Base-by-base conservation (phyloP, 2,888 invertebrate genomes). In the Sinopyrophorus schimmeli region DNA sequence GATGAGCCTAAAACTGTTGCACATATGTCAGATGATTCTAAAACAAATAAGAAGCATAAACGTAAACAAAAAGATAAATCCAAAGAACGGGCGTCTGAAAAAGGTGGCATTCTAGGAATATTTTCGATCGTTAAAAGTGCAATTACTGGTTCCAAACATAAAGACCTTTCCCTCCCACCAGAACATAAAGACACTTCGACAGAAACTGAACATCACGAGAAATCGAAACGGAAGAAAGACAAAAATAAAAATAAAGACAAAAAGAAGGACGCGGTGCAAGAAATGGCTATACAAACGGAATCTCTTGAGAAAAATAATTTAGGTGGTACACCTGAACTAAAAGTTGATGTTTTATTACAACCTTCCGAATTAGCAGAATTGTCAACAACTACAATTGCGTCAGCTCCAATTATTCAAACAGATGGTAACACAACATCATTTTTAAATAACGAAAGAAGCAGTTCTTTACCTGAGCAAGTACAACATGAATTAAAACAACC, bases 41-140 rank as follows among this genome's bases (percentile, higher is more conserved):
- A 47, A 38, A 15, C 31, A 7, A 35, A 50, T 30, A 42, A 51
- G 24, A 56, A 55, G 35, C 11, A 53, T 1, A 49, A 52, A 15
- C 35, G 53, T 38, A 54, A 56, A 32, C 43, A 18, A n/a, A 56
- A 58, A 53, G 39, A 41, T 15, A 58, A 59, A 16, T 20, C 49
- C 3, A 58, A 57, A 14, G 48, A 58, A 42, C 41, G 52, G 3
- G 11, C 52, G 2, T n/a, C 9, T 17, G 55, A 60, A 23, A 61
- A 61, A 53, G 44, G 58, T n/a, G 59, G 61, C 3, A 34, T 67
- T 42, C 53, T 60, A 15, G 61, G 64, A 10, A 47, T 67, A 18
- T 40, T 68, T 3, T 60, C 64, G 9, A 64, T 65, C 2, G 63
- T 67, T 3, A 68, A 66, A 54, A 61, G 52, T 39, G 65, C 52